Conservation (phyloP, 2,888 invertebrate genomes). For the Eupithecia subfuscata region DNA sequence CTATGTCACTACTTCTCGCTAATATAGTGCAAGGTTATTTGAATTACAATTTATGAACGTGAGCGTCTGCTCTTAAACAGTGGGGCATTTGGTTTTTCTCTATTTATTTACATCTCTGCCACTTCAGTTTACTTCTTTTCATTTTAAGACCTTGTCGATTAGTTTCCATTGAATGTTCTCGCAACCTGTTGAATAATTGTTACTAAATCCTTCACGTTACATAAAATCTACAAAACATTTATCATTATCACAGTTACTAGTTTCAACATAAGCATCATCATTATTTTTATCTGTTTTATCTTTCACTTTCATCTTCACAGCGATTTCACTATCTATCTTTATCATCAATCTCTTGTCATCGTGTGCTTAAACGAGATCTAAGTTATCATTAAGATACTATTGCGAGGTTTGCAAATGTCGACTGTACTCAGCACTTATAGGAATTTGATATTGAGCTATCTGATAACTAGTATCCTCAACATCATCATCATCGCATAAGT, state of each 20-base stretch:
- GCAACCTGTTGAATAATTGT: neutral
- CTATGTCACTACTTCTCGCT: slow-evolving; percentile 20
- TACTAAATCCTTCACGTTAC: neutral
- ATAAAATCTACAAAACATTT: neutral
- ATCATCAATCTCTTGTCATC: slow-evolving; percentile 31
- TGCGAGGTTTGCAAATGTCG: neutral
- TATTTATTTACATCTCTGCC: neutral
- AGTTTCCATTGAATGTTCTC: neutral
- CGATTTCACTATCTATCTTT: slow-evolving; percentile 26
- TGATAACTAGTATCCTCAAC: too few relatives aligned
- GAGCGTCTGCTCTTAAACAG: slow-evolving; percentile 18
- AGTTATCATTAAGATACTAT: slow-evolving; percentile 46
- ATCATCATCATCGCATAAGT: neutral
- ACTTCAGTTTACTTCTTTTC: neutral
- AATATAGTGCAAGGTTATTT: slow-evolving; percentile 30
- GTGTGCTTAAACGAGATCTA: slow-evolving; percentile 30
- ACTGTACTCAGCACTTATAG: neutral
- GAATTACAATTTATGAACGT: slow-evolving; percentile 27
- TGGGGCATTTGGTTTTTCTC: slow-evolving; percentile 11
- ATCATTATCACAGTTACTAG: neutral
- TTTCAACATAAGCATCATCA: neutral
- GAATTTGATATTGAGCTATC: neutral
- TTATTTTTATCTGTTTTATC: slow-evolving; percentile 10
- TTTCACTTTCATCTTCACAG: slow-evolving; percentile 18
- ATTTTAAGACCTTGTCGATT: neutral